Conservation (phyloP, 2,113 vertebrate species). For the Takifugu flavidus region DNA sequence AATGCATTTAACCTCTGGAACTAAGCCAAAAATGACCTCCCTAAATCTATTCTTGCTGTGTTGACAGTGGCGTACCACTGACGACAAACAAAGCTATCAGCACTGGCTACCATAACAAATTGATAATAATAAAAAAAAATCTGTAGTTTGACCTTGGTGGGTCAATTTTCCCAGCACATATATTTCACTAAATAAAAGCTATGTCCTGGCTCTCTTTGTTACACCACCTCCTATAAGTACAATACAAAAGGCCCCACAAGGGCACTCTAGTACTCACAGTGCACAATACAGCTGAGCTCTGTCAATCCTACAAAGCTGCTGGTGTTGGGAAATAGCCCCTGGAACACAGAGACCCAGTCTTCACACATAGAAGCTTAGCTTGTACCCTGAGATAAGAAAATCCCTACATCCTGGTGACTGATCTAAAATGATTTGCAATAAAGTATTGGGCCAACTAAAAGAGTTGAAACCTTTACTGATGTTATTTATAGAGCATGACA, state of each 20-base stretch:
- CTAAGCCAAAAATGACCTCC: neutral
- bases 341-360: slow-evolving; percentile 29
- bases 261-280: slow-evolving; percentile 26
- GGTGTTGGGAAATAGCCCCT: slow-evolving; percentile 47
- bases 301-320: slow-evolving; percentile 49
- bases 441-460: neutral
- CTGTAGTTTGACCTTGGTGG: slow-evolving; percentile 11
- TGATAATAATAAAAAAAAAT: neutral
- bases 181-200: slow-evolving; percentile 17
- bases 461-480: neutral
- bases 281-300: slow-evolving; percentile 34
- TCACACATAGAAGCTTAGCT: slow-evolving; percentile 25
- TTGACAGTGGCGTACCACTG: too few relatives aligned
- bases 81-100: too few relatives aligned
- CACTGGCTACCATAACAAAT: neutral
- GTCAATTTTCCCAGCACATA: slow-evolving; percentile 14
- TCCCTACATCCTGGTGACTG: slow-evolving; percentile 30
- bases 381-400: slow-evolving; percentile 20
- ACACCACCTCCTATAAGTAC: slow-evolving; percentile 32
- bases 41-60: too few relatives aligned
- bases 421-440: slow-evolving; percentile 30
- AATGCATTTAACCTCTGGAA: too few relatives aligned
- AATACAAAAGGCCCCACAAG: slow-evolving; percentile 44
- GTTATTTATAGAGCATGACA: slow-evolving; percentile 7
- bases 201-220: slow-evolving; percentile 34